phyloP scores from a whole-genome alignment of 2,113 vertebrate genomes.

The Terrapene triunguis region DNA sequence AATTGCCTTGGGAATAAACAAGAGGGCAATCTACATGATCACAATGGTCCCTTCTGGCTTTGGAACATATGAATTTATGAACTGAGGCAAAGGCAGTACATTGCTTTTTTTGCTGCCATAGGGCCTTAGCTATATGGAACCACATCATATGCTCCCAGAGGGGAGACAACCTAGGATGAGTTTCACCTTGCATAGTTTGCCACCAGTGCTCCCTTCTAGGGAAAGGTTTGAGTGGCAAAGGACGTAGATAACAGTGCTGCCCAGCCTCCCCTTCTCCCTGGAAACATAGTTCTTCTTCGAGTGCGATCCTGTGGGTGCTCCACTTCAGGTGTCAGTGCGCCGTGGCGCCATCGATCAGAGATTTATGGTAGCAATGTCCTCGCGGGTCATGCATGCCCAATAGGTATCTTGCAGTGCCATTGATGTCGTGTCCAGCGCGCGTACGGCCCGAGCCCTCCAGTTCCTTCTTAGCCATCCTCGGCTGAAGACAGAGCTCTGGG shows the following conservation, averaged over 20 bases:
- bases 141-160: neutral
- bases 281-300: neutral
- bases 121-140: neutral
- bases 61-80: neutral
- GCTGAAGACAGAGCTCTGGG: no score
- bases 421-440: no score
- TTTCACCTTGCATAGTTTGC: neutral
- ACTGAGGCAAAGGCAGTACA: neutral
- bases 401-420: no score
- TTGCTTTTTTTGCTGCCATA: neutral
- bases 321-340: no score
- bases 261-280: neutral
- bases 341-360: no score
- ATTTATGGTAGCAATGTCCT: no score
- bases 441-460: no score
- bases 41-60: neutral
- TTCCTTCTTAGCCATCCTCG: no score
- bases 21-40: neutral
- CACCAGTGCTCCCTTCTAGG: neutral
- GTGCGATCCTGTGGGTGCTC: no score
- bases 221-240: neutral
- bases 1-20: neutral
- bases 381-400: no score
- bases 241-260: neutral
- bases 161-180: neutral